Evolutionary conservation across 2,797 vertebrate species (phyloP), one percentile per base, ranked within the genome.

Genomic region (Sebastes kiyomatsui): DNA sequence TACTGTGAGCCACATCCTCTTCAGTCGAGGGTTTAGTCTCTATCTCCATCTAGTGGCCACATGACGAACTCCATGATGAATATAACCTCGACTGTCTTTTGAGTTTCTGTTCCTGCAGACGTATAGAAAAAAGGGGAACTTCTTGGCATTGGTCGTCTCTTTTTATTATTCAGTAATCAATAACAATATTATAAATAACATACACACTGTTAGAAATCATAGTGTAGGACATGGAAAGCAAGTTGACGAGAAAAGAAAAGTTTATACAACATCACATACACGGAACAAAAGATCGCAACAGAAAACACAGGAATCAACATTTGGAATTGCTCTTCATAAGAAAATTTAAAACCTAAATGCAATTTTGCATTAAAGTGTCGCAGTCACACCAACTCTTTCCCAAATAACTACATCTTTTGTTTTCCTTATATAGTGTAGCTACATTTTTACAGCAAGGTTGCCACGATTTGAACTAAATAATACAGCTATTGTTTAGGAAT

Each of bases 131-230:
- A 7, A 25, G 9, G 1, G 2, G 14, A 30, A 71, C 1, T 6
- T 22, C 56, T 27, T 30, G 49, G 16, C 28, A 79, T 80, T 46
- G 3, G 8, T 72, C 2, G 1, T n/a, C 42, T 73, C 9, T 70
- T 79, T 92, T 89, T 92, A 93, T 92, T 93, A 78, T 62, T 93
- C 69, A 83, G 93, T 85, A 87, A 87, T 88, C 76, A 88, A 72
- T 77, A 92, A 87, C 64, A 88, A 74, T 59, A 80, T 64, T 71
- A 90, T 92, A 91, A 92, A 92, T 87, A 90, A 89, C 38, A 90
- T 74, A 92, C 81, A 88, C 55, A 79, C 30, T 72, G 72, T 85
- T 87, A 84, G 73, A 91, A 90, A 90, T 65, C 30, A 58, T 86
- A 91, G 81, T 77, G 81, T 73, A 20, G 55, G 80, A 90, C 82